Conservation (phyloP, 2,797 vertebrate genomes). For the Micrastur ruficollis region DNA sequence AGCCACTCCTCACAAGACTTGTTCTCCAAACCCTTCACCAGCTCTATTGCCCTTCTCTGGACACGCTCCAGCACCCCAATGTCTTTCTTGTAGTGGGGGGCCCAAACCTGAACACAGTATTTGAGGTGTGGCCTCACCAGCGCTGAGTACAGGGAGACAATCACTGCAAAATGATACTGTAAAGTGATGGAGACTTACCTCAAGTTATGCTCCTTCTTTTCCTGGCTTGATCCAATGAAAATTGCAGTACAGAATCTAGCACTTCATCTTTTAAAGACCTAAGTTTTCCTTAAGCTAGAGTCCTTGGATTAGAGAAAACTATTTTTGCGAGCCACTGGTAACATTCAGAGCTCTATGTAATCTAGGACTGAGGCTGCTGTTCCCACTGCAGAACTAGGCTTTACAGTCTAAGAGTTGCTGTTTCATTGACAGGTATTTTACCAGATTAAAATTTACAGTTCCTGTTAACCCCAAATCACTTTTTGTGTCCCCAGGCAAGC, state of each 20-base stretch:
- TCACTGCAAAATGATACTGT: not conserved
- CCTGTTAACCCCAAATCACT: not conserved
- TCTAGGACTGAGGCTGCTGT: not conserved
- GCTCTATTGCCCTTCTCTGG: no score
- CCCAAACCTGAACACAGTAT: no score
- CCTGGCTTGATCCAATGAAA: not conserved
- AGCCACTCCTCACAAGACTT: no score
- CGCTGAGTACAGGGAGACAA: no score
- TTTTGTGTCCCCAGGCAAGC: not conserved
- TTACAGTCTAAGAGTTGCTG: not conserved
- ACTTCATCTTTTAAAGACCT: not conserved
- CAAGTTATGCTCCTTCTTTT: not conserved
- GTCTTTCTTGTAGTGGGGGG: no score
- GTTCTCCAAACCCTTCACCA: no score
- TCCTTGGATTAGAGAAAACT: not conserved
- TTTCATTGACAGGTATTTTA: not conserved
- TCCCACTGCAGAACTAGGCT: not conserved
- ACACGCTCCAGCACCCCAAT: no score
- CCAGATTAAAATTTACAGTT: not conserved
- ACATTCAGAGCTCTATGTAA: not conserved
- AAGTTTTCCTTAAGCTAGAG: not conserved
- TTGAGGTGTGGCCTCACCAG: no score
- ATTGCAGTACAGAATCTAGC: not conserved
- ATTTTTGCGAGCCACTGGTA: not conserved
- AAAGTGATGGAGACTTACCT: not conserved